phyloP scores from a whole-genome alignment of 2,888 invertebrate genomes.

The Nomada fabriciana region DNA sequence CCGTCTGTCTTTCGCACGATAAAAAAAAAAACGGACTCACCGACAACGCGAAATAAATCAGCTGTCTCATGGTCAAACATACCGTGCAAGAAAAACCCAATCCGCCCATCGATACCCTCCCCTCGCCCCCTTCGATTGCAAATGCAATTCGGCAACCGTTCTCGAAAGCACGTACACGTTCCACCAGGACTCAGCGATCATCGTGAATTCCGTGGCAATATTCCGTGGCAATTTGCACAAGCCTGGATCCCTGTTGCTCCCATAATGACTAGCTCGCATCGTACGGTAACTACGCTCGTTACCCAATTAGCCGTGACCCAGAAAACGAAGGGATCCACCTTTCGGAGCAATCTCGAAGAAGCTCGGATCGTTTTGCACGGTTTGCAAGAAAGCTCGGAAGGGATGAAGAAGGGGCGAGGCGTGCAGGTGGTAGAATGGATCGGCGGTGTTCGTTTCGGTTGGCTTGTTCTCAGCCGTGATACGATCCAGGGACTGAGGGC shows the following conservation, averaged over 20 bases:
- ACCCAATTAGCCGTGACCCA: constrained; percentile 52
- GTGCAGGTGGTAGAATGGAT: not conserved
- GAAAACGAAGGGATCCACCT: constrained; percentile 20
- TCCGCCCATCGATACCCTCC: not conserved
- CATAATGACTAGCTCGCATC: constrained; percentile 6
- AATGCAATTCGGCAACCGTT: not conserved
- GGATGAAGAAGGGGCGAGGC: not conserved
- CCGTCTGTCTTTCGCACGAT: too few species aligned
- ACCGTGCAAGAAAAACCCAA: not conserved
- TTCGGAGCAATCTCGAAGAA: not conserved
- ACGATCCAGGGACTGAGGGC: not conserved
- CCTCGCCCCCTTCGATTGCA: not conserved
- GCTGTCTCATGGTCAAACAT: too few species aligned
- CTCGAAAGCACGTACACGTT: not conserved
- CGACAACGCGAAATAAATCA: too few species aligned
- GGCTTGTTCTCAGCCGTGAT: not conserved
- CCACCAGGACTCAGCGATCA: not conserved
- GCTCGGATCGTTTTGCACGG: not conserved
- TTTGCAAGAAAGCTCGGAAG: not conserved
- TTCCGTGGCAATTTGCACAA: constrained; percentile 8
- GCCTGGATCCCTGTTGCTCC: constrained; percentile 3
- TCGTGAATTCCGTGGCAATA: not conserved
- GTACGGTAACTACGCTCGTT: constrained; percentile 33
- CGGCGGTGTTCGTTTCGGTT: not conserved
- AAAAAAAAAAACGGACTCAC: too few species aligned